Evolutionary conservation across 2,113 vertebrate species (phyloP).

Genomic region (Gila orcuttii): DNA sequence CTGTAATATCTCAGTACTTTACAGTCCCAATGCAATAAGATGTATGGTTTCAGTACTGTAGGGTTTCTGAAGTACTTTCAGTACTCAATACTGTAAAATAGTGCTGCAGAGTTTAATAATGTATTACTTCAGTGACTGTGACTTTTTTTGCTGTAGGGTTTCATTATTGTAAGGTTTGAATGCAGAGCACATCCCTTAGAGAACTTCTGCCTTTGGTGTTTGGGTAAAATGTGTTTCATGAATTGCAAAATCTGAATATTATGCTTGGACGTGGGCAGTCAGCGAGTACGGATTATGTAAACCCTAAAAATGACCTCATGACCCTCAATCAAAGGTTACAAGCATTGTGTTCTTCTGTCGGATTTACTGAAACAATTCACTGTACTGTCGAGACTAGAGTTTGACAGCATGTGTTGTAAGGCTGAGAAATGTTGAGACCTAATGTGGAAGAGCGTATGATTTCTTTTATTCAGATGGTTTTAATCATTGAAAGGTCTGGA

Average conservation of each 20-base stretch:
- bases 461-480: background rate
- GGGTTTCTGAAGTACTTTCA: background rate
- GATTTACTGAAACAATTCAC: background rate
- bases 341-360: background rate
- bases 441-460: background rate
- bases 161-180: constrained; percentile 19
- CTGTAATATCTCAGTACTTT: background rate
- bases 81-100: background rate
- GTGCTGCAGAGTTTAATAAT: constrained; percentile 1
- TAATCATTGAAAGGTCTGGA: constrained; percentile 23
- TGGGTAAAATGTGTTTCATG: constrained; percentile 15
- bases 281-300: background rate
- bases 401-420: background rate
- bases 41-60: too few species aligned
- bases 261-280: background rate
- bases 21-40: background rate
- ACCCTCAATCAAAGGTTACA: constrained; percentile 16
- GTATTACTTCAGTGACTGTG: background rate
- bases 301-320: background rate
- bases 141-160: background rate
- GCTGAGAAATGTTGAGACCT: background rate
- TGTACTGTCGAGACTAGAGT: background rate
- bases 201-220: constrained; percentile 14
- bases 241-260: constrained; percentile 4
- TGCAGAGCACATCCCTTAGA: background rate